Evolutionary conservation across 2,797 vertebrate genomes (phyloP).

Genomic region (Channallabes apus): DNA sequence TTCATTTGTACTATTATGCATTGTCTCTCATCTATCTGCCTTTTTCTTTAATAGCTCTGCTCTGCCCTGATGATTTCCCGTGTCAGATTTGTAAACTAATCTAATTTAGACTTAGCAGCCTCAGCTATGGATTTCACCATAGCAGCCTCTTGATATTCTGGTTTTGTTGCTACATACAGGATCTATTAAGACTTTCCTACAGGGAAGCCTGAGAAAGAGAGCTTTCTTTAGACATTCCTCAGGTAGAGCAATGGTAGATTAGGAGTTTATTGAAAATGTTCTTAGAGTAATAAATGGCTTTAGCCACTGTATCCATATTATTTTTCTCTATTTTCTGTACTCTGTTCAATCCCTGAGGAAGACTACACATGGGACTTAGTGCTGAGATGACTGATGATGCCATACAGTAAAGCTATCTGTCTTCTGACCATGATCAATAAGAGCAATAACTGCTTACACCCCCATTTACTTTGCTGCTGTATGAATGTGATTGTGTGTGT

Average conservation of each 20-base stretch:
- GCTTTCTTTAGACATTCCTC: conserved; percentile 6
- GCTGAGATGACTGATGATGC: conserved; percentile 56
- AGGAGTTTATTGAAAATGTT: conserved; percentile 49
- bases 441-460: conserved; percentile 46
- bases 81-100: conserved; percentile 6
- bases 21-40: neutral
- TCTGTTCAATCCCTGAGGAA: conserved; percentile 33
- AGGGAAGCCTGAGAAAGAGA: conserved; percentile 3
- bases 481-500: conserved; percentile 5
- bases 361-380: conserved; percentile 36
- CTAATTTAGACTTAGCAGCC: neutral
- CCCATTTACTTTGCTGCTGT: conserved; percentile 41
- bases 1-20: neutral
- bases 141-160: neutral
- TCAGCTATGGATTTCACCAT: too few relatives aligned
- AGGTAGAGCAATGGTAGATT: conserved; percentile 35
- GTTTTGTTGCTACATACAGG: neutral
- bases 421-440: conserved; percentile 59
- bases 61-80: neutral
- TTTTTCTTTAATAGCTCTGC: neutral
- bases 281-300: conserved; percentile 39
- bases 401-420: conserved; percentile 53
- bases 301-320: conserved; percentile 23
- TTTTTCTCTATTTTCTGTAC: conserved; percentile 22
- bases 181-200: conserved; percentile 20